Evolutionary conservation across 1,140 invertebrate species (phyloP).

Genomic region (Drosophila persimilis): DNA sequence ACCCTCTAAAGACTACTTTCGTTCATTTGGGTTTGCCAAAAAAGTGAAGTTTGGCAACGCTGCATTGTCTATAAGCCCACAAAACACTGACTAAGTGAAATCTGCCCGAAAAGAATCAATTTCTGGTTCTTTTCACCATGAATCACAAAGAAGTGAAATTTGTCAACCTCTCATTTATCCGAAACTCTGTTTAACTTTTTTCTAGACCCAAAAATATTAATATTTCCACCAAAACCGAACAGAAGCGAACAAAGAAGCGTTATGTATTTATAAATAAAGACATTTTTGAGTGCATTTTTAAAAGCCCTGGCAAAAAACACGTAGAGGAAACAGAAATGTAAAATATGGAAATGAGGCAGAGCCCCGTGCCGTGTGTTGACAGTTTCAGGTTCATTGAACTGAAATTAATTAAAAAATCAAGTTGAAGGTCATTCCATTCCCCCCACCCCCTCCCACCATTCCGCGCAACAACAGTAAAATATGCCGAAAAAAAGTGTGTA

Average conservation of each 20-base stretch:
- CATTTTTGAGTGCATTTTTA: constrained; percentile 47
- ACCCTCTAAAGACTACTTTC: too few relatives aligned
- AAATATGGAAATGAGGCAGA: constrained; percentile 10
- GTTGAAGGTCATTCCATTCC: constrained; percentile 72
- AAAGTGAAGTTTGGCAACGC: neutral
- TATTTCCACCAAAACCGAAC: constrained; percentile 4
- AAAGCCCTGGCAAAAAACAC: neutral
- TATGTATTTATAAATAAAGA: constrained; percentile 19
- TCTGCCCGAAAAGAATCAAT: too few relatives aligned
- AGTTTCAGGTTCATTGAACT: constrained; percentile 75
- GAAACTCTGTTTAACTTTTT: constrained; percentile 15
- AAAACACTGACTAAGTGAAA: too few relatives aligned
- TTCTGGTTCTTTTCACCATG: too few relatives aligned
- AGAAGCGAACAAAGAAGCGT: constrained; percentile 17
- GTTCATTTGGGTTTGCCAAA: too few relatives aligned
- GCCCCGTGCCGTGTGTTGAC: constrained; percentile 55
- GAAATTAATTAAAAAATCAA: constrained; percentile 80
- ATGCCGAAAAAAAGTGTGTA: constrained; percentile 34
- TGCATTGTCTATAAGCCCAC: too few relatives aligned
- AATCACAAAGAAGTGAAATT: constrained; percentile 11
- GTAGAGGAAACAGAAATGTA: constrained; percentile 27
- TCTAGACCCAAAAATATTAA: constrained; percentile 5
- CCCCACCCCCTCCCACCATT: neutral
- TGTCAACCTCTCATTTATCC: constrained; percentile 12
- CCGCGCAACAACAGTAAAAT: constrained; percentile 19